A percentile compares a stretch with the other conserved stretches of the same genome.
Conservation (phyloP, 2,888 invertebrate genomes). For the Mayetiola destructor region DNA sequence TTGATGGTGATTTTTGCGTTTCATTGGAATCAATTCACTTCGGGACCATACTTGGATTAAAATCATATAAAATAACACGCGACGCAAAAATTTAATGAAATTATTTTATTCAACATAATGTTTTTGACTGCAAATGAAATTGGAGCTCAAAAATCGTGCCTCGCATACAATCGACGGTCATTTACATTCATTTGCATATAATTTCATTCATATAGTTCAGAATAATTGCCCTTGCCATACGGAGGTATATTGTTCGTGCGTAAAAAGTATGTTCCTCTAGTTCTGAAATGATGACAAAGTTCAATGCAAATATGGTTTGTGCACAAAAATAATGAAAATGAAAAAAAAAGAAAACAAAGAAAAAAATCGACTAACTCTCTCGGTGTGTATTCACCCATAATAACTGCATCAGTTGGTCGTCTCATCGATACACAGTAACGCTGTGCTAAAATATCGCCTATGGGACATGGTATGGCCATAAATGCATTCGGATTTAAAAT, state of each 20-base stretch:
- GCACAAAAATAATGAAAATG: background rate
- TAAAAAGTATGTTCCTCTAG: background rate
- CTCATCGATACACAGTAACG: background rate
- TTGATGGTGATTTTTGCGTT: too few relatives aligned
- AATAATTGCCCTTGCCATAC: background rate
- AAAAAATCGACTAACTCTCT: background rate
- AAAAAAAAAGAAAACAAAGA: background rate
- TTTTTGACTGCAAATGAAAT: too few relatives aligned
- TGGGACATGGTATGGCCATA: background rate
- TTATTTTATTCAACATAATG: too few relatives aligned
- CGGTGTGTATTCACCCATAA: background rate
- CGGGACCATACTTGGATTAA: too few relatives aligned
- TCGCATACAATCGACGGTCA: too few relatives aligned
- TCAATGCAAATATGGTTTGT: background rate
- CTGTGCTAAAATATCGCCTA: background rate
- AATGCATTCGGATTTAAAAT: conserved; percentile 3
- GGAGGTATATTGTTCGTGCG: background rate
- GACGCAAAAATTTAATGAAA: too few relatives aligned
- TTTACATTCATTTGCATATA: background rate
- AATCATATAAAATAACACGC: too few relatives aligned
- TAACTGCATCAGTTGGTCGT: background rate
- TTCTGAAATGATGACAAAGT: background rate
- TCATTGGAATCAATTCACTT: too few relatives aligned
- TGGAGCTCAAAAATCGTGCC: too few relatives aligned
- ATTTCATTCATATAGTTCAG: background rate